A percentile compares a stretch with the other conserved stretches of the same genome.
Evolutionary conservation across 2,888 invertebrate species (phyloP).

Genomic region (Diabrotica balteata): DNA sequence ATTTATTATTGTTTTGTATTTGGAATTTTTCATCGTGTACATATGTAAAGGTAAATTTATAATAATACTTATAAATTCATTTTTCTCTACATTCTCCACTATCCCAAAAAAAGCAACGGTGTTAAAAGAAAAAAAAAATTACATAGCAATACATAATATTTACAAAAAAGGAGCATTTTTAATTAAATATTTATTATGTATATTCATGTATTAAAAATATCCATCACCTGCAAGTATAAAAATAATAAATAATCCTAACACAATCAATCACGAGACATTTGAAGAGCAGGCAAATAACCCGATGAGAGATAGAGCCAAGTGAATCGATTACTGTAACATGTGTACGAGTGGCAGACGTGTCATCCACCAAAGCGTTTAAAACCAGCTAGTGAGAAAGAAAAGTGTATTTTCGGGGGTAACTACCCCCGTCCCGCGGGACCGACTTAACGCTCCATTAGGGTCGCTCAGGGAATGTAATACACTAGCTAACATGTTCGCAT

Average conservation of each 20-base stretch:
- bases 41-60: too few relatives aligned
- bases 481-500: constrained; percentile 58
- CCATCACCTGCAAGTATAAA: neutral
- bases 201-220: neutral
- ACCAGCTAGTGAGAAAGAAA: constrained; percentile 21
- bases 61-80: too few relatives aligned
- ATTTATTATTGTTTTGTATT: too few relatives aligned
- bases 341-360: constrained; percentile 43
- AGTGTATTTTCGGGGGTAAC: constrained; percentile 46
- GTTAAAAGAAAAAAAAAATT: too few relatives aligned
- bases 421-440: constrained; percentile 54
- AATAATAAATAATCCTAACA: neutral
- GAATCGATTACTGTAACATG: constrained; percentile 48
- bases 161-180: too few relatives aligned
- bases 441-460: constrained; percentile 61
- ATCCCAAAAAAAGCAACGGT: too few relatives aligned
- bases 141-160: too few relatives aligned
- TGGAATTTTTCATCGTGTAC: too few relatives aligned
- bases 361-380: constrained; percentile 11
- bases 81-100: too few relatives aligned
- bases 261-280: too few relatives aligned
- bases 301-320: constrained; percentile 30
- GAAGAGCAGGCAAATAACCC: neutral
- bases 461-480: constrained; percentile 59
- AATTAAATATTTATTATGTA: too few relatives aligned